Evolutionary conservation across 2,797 vertebrate species (phyloP).

Genomic region (Echiichthys vipera): DNA sequence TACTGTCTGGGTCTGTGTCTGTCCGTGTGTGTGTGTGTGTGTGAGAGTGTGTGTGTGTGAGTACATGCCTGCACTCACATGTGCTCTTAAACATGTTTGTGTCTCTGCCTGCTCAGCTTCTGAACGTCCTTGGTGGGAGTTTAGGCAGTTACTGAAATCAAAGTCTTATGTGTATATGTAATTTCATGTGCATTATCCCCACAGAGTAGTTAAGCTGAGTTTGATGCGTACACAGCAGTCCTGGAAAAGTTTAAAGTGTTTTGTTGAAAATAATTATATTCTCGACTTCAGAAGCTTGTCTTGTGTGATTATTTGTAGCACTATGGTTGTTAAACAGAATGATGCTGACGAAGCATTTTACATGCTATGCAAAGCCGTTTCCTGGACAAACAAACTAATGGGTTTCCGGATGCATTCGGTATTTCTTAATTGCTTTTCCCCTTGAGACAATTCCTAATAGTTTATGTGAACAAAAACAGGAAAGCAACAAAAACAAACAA

Average conservation of each 20-base stretch:
- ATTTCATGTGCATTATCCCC: slow-evolving; percentile 17
- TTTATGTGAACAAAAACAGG: neutral
- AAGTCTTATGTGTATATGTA: slow-evolving; percentile 26
- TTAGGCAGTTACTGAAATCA: slow-evolving; percentile 6
- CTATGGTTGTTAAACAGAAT: neutral
- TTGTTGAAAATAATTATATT: neutral
- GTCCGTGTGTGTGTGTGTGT: slow-evolving; percentile 47
- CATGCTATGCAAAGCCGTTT: neutral
- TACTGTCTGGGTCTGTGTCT: slow-evolving; percentile 56
- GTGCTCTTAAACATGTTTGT: slow-evolving; percentile 49
- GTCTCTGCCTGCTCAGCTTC: slow-evolving; percentile 35
- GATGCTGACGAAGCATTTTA: slow-evolving; percentile 13
- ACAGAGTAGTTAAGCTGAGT: neutral
- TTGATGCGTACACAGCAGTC: neutral
- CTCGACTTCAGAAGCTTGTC: neutral
- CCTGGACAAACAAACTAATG: slow-evolving; percentile 1
- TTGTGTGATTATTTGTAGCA: slow-evolving; percentile 1
- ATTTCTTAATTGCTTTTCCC: neutral
- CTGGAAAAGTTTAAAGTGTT: neutral
- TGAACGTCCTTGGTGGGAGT: slow-evolving; percentile 17
- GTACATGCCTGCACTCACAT: neutral
- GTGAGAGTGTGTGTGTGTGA: slow-evolving; percentile 31
- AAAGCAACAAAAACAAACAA: neutral
- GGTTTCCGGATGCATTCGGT: slow-evolving; percentile 8
- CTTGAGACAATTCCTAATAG: neutral